Evolutionary conservation across 2,888 invertebrate genomes (phyloP).

Genomic region (Gasteruption jaculator): DNA sequence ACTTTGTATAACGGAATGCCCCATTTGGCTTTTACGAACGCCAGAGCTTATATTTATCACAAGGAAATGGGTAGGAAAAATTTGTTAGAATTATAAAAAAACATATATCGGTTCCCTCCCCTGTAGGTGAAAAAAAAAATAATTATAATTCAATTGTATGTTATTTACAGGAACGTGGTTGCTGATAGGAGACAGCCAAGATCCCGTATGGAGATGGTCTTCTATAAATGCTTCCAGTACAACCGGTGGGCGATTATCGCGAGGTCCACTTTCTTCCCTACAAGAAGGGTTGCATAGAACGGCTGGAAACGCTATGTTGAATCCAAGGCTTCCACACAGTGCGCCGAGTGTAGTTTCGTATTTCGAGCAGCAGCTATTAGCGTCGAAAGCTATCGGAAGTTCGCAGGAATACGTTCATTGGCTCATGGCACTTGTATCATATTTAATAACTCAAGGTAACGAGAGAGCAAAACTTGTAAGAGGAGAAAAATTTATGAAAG

Average conservation of each 20-base stretch:
- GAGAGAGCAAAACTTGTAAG: neutral
- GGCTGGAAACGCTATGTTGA: slow-evolving; percentile 38
- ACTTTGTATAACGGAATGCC: slow-evolving; percentile 69
- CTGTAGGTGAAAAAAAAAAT: slow-evolving; percentile 2
- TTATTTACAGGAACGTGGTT: slow-evolving; percentile 52
- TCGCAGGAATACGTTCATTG: slow-evolving; percentile 73
- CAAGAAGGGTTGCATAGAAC: slow-evolving; percentile 47
- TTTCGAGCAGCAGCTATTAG: slow-evolving; percentile 70
- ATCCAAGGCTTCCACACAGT: slow-evolving; percentile 42
- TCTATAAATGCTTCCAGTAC: slow-evolving; percentile 43
- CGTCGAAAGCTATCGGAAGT: slow-evolving; percentile 67
- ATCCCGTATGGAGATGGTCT: slow-evolving; percentile 52
- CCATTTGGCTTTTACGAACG: slow-evolving; percentile 77
- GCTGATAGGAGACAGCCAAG: slow-evolving; percentile 52
- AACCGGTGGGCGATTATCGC: slow-evolving; percentile 39
- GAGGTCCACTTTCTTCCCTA: slow-evolving; percentile 46
- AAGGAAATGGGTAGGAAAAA: slow-evolving; percentile 65
- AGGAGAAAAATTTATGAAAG: neutral
- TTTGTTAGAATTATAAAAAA: slow-evolving; percentile 25
- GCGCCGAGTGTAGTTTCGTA: slow-evolving; percentile 45
- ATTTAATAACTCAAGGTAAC: slow-evolving; percentile 50
- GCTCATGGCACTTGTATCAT: slow-evolving; percentile 60
- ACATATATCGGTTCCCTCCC: neutral
- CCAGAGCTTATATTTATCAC: slow-evolving; percentile 80
- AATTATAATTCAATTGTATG: slow-evolving; percentile 3